A percentile compares a stretch with the other conserved stretches of the same genome.
Evolutionary conservation across 1,140 invertebrate genomes (phyloP).

Genomic region (Drosophila sproati): DNA sequence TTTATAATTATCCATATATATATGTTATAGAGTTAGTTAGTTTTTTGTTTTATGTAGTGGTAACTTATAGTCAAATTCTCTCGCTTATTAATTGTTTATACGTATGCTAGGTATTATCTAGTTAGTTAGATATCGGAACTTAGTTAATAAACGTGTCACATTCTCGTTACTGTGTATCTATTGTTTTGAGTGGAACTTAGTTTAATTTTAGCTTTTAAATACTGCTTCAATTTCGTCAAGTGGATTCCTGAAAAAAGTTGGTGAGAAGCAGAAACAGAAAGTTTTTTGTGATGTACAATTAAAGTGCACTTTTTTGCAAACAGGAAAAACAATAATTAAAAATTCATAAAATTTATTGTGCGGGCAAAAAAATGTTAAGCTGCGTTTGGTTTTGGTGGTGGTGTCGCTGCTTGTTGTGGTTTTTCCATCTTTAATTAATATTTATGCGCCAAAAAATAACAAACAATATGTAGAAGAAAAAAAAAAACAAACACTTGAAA

Average conservation of each 20-base stretch:
- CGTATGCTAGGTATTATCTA: slow-evolving; percentile 36
- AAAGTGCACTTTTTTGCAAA: slow-evolving; percentile 52
- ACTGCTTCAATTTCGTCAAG: slow-evolving; percentile 85
- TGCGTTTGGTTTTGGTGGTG: slow-evolving; percentile 27
- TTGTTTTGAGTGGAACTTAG: slow-evolving; percentile 45
- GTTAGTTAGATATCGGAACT: slow-evolving; percentile 53
- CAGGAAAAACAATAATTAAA: slow-evolving; percentile 25
- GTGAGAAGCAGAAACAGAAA: slow-evolving; percentile 74
- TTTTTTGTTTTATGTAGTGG: slow-evolving; percentile 41
- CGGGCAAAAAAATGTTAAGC: slow-evolving; percentile 28
- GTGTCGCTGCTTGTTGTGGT: slow-evolving; percentile 35
- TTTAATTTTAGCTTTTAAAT: slow-evolving; percentile 84
- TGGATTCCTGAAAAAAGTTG: slow-evolving; percentile 83
- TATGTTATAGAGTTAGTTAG: slow-evolving; percentile 45
- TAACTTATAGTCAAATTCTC: slow-evolving; percentile 69
- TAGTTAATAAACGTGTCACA: slow-evolving; percentile 68
- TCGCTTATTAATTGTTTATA: slow-evolving; percentile 48
- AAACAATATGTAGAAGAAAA: slow-evolving; percentile 50
- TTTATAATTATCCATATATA: slow-evolving; percentile 35
- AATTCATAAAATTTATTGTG: slow-evolving; percentile 30
- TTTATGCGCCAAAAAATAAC: slow-evolving; percentile 75
- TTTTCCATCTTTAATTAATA: slow-evolving; percentile 72
- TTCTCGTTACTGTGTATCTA: slow-evolving; percentile 51
- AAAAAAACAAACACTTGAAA: slow-evolving; percentile 19
- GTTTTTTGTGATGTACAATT: slow-evolving; percentile 58